Conservation (phyloP, 2,888 invertebrate genomes). For the Calliphora vomitoria region DNA sequence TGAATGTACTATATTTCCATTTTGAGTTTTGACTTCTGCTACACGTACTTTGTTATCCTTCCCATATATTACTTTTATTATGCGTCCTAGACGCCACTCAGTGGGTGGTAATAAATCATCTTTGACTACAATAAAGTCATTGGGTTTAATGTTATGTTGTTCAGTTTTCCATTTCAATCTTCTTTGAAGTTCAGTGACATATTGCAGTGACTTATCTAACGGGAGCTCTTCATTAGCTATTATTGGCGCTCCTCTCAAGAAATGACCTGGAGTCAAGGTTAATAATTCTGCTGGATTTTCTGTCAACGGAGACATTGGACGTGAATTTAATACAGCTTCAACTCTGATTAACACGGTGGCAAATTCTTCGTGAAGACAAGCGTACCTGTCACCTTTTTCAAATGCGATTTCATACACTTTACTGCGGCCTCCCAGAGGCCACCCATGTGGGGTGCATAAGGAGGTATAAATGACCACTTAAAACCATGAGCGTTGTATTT, state of each 20-base stretch:
- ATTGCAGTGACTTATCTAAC: not conserved
- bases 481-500: not conserved
- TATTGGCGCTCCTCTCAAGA: not conserved
- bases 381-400: not conserved
- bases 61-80: not conserved
- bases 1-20: not conserved
- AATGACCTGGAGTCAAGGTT: not conserved
- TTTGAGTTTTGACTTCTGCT: not conserved
- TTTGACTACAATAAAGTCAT: conserved; percentile 6
- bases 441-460: not conserved
- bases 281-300: not conserved
- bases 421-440: not conserved
- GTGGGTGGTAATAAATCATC: not conserved
- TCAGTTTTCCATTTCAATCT: not conserved
- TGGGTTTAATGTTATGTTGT: not conserved
- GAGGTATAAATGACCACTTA: not conserved
- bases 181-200: conserved; percentile 7
- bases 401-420: not conserved
- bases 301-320: not conserved
- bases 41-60: not conserved
- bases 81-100: not conserved
- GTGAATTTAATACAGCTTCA: conserved; percentile 1
- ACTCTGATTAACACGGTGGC: not conserved
- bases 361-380: not conserved
- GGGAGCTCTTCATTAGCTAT: not conserved